Conservation (phyloP, 2,888 invertebrate genomes). For the Apeira syringaria region DNA sequence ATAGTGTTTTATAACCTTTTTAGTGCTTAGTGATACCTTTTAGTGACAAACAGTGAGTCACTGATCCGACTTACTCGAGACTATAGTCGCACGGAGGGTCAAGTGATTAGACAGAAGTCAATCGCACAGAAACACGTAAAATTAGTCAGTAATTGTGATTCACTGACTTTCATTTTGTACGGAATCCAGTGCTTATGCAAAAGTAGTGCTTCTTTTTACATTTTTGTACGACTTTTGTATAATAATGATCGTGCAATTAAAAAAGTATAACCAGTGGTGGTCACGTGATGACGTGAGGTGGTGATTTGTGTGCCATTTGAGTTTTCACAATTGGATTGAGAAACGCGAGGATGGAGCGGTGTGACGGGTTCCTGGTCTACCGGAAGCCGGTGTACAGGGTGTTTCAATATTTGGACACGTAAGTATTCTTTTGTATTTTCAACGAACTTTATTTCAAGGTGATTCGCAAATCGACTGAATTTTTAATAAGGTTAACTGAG, state of each 20-base stretch:
- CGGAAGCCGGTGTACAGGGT: conserved; percentile 91
- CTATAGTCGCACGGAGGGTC: background rate
- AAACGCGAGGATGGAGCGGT: conserved; percentile 86
- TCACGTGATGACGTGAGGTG: conserved; percentile 44
- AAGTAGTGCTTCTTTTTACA: conserved; percentile 30
- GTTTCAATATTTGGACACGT: conserved; percentile 93
- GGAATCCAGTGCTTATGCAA: conserved; percentile 41
- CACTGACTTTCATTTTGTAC: conserved; percentile 72
- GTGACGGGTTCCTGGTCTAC: conserved; percentile 91
- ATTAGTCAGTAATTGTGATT: conserved; percentile 33
- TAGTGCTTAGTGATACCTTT: conserved; percentile 26
- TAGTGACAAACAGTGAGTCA: background rate
- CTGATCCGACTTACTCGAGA: too few relatives aligned
- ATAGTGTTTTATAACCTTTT: conserved; percentile 64
- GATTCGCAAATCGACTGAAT: too few relatives aligned
- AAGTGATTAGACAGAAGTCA: conserved; percentile 31
- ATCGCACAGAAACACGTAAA: conserved; percentile 10
- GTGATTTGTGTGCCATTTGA: conserved; percentile 24
- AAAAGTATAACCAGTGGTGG: conserved; percentile 34
- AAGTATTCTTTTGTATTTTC: conserved; percentile 68
- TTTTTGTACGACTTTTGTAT: conserved; percentile 24
- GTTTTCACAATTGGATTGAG: conserved; percentile 32
- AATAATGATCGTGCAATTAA: conserved; percentile 13
- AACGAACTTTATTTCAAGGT: too few relatives aligned
- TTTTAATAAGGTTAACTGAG: too few relatives aligned